phyloP scores from a whole-genome alignment of 1,140 invertebrate species.

The Zaprionus ornatus region DNA sequence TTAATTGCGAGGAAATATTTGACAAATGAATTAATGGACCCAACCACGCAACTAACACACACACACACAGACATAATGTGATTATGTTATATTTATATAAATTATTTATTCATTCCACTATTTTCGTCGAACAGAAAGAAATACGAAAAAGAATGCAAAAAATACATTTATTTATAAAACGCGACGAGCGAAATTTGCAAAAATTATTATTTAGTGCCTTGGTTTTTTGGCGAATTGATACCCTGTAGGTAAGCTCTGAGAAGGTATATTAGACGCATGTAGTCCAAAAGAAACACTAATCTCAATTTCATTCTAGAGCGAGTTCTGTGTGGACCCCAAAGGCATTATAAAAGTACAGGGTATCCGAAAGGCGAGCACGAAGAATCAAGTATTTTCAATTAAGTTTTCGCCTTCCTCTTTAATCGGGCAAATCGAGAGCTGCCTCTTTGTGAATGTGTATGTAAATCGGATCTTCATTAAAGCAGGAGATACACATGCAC shows the following conservation, averaged over 20 bases:
- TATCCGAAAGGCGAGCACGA: neutral
- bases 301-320: neutral
- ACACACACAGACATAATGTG: slow-evolving; percentile 16
- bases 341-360: neutral
- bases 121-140: slow-evolving; percentile 8
- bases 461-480: slow-evolving; percentile 7
- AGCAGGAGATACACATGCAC: neutral
- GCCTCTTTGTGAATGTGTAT: slow-evolving; percentile 1
- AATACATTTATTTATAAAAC: slow-evolving; percentile 28
- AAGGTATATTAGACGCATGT: neutral
- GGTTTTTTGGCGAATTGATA: slow-evolving; percentile 15
- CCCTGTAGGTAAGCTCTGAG: neutral
- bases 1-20: slow-evolving; percentile 24
- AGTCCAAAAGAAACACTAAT: neutral
- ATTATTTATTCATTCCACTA: slow-evolving; percentile 29
- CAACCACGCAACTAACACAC: slow-evolving; percentile 10
- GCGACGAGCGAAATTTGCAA: slow-evolving; percentile 35
- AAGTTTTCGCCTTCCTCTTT: neutral
- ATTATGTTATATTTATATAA: slow-evolving; percentile 37
- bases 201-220: slow-evolving; percentile 26
- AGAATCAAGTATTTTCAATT: neutral
- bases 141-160: neutral
- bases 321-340: neutral
- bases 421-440: slow-evolving; percentile 1
- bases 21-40: slow-evolving; percentile 23